A percentile compares a stretch with the other conserved stretches of the same genome.
These are phyloP conservation scores for Micrasema longulum DNA, from an alignment of 1,140 invertebrate species.

Conservation along the genomic window DNA sequence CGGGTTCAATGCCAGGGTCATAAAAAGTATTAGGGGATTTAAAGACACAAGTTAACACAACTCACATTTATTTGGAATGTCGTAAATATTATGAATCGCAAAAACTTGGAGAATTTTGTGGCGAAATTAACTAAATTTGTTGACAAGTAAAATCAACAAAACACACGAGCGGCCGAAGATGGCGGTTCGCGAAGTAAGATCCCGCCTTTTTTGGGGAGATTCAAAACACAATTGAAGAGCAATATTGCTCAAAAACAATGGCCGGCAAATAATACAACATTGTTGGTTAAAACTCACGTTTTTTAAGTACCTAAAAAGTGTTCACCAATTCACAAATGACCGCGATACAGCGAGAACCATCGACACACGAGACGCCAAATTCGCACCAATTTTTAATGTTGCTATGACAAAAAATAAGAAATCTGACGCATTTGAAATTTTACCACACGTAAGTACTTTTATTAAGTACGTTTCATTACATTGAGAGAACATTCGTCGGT, in stretches of 20 bases:
- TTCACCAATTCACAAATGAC: neutral
- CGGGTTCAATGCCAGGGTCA: neutral
- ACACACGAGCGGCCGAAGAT: neutral
- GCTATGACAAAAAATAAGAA: too few relatives aligned
- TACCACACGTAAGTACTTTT: too few relatives aligned
- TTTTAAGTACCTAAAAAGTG: neutral
- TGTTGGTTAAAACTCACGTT: neutral
- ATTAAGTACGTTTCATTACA: too few relatives aligned
- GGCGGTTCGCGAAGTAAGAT: constrained; percentile 14
- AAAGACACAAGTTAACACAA: neutral
- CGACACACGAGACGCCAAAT: constrained; percentile 17
- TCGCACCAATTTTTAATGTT: neutral
- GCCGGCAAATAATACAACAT: too few relatives aligned
- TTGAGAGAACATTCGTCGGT: too few relatives aligned
- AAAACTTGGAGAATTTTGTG: neutral
- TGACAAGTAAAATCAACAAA: constrained; percentile 19
- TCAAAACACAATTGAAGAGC: neutral
- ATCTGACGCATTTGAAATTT: too few relatives aligned
- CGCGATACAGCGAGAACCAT: neutral
- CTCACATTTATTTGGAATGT: neutral
- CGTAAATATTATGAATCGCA: neutral
- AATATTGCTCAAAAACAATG: neutral
- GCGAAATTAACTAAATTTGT: neutral
- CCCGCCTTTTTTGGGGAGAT: constrained; percentile 22
- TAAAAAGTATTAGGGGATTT: neutral